A percentile compares a stretch with the other conserved stretches of the same genome.
Conservation (phyloP, 2,113 vertebrate species). For the Poeciliopsis turrubarensis region DNA sequence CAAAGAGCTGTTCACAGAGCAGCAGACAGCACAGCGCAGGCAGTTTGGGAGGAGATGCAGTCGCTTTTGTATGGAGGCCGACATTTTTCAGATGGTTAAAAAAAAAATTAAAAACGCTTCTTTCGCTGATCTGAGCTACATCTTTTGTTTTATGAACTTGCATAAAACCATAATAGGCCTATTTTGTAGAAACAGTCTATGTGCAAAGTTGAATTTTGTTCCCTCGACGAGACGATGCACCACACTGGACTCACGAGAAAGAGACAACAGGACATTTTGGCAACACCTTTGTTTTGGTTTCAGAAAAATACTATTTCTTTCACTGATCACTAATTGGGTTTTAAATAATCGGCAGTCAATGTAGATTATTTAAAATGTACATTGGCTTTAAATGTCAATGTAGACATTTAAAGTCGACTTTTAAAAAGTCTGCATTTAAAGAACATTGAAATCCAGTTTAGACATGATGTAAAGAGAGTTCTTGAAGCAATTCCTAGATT, state of each 20-base stretch:
- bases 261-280: too few relatives aligned
- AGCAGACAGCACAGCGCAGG: conserved; percentile 14
- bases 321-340: not conserved
- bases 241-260: not conserved
- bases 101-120: conserved; percentile 5
- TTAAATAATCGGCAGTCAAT: not conserved
- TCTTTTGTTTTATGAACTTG: too few relatives aligned
- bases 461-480: too few relatives aligned
- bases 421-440: too few relatives aligned
- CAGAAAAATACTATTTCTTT: not conserved
- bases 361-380: too few relatives aligned
- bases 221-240: not conserved
- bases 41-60: conserved; percentile 11
- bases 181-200: not conserved
- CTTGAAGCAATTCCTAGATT: too few relatives aligned
- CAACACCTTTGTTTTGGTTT: not conserved
- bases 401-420: too few relatives aligned
- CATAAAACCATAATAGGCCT: too few relatives aligned
- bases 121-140: not conserved
- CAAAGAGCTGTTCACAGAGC: conserved; percentile 33
- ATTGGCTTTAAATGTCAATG: too few relatives aligned
- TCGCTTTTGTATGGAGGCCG: conserved; percentile 1
- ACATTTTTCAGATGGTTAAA: conserved; percentile 14
- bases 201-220: not conserved
- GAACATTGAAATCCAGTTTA: too few relatives aligned